A percentile compares a stretch with the other conserved stretches of the same genome.
Conservation (phyloP, 2,888 invertebrate genomes). For the Pteria penguin region DNA sequence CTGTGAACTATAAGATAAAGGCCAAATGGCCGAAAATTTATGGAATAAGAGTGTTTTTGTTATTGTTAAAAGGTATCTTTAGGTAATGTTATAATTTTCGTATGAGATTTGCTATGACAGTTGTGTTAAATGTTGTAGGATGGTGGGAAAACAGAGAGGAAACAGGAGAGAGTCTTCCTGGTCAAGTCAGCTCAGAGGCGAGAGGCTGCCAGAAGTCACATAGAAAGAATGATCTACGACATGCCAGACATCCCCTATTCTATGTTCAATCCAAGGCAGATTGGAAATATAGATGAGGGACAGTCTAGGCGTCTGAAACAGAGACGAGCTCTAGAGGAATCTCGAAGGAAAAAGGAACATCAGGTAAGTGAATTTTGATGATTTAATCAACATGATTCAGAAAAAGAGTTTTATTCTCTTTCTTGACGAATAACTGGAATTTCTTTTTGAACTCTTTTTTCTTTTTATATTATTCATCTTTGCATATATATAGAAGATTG, state of each 20-base stretch:
- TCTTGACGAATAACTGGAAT: no score
- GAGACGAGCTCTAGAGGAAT: not conserved
- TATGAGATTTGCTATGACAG: no score
- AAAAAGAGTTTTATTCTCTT: no score
- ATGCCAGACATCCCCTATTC: constrained; percentile 53
- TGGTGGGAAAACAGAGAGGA: constrained; percentile 19
- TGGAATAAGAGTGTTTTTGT: no score
- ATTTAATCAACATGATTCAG: not conserved
- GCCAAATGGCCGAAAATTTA: no score
- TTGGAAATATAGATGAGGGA: not conserved
- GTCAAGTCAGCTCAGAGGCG: not conserved
- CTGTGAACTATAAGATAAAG: no score
- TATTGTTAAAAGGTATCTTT: no score
- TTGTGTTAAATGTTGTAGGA: not conserved
- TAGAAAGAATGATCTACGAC: constrained; percentile 50
- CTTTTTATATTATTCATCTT: no score
- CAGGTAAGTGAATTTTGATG: not conserved
- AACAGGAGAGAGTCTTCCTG: not conserved
- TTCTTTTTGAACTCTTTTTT: no score
- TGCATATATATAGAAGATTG: no score
- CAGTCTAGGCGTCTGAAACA: constrained; percentile 3
- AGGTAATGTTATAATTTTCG: no score
- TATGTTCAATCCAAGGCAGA: constrained; percentile 35
- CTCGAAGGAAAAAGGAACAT: not conserved
- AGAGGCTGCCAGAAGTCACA: constrained; percentile 48